Evolutionary conservation across 2,113 vertebrate genomes (phyloP).

Genomic region (Casuarius casuarius): DNA sequence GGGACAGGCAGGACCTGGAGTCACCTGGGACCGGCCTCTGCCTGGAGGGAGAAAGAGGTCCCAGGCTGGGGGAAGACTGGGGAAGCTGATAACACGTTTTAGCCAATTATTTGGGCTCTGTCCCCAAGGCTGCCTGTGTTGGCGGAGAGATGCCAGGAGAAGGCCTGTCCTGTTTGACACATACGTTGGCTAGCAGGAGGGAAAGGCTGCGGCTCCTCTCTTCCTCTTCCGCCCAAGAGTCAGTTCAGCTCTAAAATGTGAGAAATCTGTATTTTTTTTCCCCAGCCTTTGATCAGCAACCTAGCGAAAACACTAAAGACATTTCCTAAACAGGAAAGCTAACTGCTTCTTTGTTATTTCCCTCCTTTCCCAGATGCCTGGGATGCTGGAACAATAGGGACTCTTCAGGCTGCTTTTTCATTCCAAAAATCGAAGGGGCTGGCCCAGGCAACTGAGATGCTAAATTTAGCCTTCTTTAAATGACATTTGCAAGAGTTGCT

Average conservation of each 20-base stretch:
- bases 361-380: constrained; percentile 56
- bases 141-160: background rate
- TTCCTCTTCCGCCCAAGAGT: constrained; percentile 41
- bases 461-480: constrained; percentile 33
- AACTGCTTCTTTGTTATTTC: constrained; percentile 70
- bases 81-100: background rate
- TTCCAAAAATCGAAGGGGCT: background rate
- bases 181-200: background rate
- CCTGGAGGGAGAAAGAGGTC: no score
- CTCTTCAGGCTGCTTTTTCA: background rate
- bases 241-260: constrained; percentile 21
- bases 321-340: constrained; percentile 73
- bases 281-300: constrained; percentile 53
- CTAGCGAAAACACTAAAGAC: constrained; percentile 46
- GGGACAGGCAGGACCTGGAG: background rate
- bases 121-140: background rate
- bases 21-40: background rate
- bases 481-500: background rate
- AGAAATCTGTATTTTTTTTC: constrained; percentile 32
- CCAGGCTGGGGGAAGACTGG: background rate
- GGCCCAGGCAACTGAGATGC: background rate
- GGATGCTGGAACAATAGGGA: constrained; percentile 55
- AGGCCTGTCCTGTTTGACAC: background rate
- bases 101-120: background rate
- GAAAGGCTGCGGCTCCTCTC: constrained; percentile 32